Evolutionary conservation across 1,140 invertebrate species (phyloP).

Genomic region (Druon quercuslanigerum): DNA sequence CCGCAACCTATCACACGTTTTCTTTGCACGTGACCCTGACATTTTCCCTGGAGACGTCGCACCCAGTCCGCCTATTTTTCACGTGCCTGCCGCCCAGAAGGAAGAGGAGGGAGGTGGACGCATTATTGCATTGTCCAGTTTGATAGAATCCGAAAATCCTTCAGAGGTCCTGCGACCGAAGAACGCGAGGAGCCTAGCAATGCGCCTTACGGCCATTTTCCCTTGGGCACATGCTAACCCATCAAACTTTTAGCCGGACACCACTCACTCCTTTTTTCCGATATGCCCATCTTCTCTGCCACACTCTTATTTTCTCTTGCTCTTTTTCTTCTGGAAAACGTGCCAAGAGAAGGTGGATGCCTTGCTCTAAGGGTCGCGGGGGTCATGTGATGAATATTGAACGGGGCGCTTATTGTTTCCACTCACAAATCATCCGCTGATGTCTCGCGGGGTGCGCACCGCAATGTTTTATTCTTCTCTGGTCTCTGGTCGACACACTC

Average conservation of each 20-base stretch:
- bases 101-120: constrained; percentile 56
- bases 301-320: constrained; percentile 37
- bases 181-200: constrained; percentile 68
- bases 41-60: constrained; percentile 34
- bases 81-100: constrained; percentile 49
- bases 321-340: constrained; percentile 50
- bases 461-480: constrained; percentile 70
- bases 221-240: constrained; percentile 69
- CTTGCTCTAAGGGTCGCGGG: constrained; percentile 48
- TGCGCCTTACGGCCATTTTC: constrained; percentile 65
- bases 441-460: constrained; percentile 68
- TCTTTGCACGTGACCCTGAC: constrained; percentile 19
- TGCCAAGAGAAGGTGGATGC: constrained; percentile 46
- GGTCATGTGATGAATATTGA: constrained; percentile 72
- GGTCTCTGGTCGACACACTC: constrained; percentile 53
- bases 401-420: constrained; percentile 74
- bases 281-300: background rate
- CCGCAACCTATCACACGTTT: constrained; percentile 34
- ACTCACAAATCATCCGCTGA: constrained; percentile 74
- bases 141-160: constrained; percentile 76
- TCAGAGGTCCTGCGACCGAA: constrained; percentile 62
- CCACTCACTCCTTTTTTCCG: constrained; percentile 57
- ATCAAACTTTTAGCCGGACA: constrained; percentile 76
- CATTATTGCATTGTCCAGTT: constrained; percentile 76
- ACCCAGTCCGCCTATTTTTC: constrained; percentile 61